Evolutionary conservation across 2,113 vertebrate genomes (phyloP).

Genomic region (Athene cunicularia): DNA sequence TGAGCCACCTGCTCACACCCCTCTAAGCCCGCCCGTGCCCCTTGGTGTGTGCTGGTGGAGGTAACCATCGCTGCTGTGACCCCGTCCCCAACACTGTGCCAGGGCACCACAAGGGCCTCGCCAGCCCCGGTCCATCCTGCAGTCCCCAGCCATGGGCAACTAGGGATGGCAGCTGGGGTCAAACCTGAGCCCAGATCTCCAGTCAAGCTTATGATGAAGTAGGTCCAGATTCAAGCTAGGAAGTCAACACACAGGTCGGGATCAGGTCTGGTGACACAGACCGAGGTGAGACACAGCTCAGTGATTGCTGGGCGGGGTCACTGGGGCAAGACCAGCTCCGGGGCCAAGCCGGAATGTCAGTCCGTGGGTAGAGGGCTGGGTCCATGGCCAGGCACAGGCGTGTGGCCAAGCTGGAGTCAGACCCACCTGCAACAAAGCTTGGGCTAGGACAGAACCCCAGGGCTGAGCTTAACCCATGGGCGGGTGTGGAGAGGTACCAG

Average conservation of each 20-base stretch:
- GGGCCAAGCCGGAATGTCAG: background rate
- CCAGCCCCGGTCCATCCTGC: background rate
- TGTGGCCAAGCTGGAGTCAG: background rate
- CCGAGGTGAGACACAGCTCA: too few species aligned
- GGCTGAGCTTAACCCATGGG: background rate
- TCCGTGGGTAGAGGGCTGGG: background rate
- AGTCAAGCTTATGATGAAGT: background rate
- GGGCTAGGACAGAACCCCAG: background rate
- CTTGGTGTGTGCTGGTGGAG: background rate
- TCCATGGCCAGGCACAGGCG: background rate
- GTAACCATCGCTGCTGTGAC: background rate
- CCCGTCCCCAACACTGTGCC: background rate
- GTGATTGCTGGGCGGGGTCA: too few species aligned
- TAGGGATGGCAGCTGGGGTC: background rate
- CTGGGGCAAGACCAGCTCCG: background rate
- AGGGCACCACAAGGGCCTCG: background rate
- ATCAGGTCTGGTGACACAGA: background rate
- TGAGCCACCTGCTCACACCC: background rate
- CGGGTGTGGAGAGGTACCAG: accelerated
- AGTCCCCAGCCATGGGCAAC: accelerated
- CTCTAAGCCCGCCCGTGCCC: background rate
- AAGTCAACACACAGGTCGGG: background rate
- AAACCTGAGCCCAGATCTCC: background rate
- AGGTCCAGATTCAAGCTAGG: background rate
- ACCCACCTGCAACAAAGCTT: background rate